Evolutionary conservation across 1,140 invertebrate species (phyloP).

Genomic region (Neoseiulus cucumeris): DNA sequence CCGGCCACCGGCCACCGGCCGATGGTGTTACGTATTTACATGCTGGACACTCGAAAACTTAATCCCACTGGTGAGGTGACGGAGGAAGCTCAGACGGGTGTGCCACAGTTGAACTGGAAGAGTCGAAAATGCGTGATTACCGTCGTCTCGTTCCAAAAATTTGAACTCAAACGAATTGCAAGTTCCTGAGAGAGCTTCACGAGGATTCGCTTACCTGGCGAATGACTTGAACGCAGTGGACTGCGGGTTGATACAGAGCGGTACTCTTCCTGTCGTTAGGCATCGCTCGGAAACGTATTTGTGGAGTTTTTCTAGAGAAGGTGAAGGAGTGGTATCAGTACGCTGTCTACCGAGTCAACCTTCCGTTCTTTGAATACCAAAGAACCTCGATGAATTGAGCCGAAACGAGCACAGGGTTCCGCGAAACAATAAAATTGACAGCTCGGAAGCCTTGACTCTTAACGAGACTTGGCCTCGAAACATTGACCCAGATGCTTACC

Average conservation of each 20-base stretch:
- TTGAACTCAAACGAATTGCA: background rate
- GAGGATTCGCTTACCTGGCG: constrained; percentile 60
- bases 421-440: too few relatives aligned
- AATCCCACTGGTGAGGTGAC: constrained; percentile 92
- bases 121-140: constrained; percentile 12
- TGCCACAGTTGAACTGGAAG: constrained; percentile 81
- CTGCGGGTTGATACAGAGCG: constrained; percentile 96
- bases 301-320: constrained; percentile 73
- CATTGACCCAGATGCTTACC: constrained; percentile 35
- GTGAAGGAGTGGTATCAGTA: constrained; percentile 20
- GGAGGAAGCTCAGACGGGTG: constrained; percentile 90
- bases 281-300: constrained; percentile 93
- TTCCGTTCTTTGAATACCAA: too few relatives aligned
- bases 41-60: background rate
- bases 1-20: too few relatives aligned
- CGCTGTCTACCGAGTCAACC: too few relatives aligned
- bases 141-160: background rate
- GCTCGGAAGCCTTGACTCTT: too few relatives aligned
- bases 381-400: too few relatives aligned
- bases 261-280: constrained; percentile 65
- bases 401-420: too few relatives aligned
- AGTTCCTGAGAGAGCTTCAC: background rate
- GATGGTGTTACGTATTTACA: too few relatives aligned
- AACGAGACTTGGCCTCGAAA: background rate
- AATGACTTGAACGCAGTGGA: constrained; percentile 98